Evolutionary conservation across 2,888 invertebrate genomes (phyloP).

Genomic region (Tanaodytes sp.): DNA sequence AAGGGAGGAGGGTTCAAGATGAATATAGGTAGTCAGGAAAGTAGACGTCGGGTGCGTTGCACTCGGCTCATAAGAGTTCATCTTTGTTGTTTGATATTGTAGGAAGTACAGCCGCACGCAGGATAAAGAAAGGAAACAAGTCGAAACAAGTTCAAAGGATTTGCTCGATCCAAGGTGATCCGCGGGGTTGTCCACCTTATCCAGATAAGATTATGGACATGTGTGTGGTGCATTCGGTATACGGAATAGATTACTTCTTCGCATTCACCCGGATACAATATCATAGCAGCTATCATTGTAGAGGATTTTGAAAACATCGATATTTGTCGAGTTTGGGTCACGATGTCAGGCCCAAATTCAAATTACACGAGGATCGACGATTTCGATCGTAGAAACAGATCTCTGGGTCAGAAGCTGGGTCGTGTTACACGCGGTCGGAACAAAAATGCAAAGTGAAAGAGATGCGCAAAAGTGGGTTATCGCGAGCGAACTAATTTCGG

Average conservation of each 20-base stretch:
- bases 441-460: conserved; percentile 31
- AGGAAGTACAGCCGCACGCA: conserved; percentile 42
- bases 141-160: conserved; percentile 30
- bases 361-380: no score
- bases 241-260: no score
- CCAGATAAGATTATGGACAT: background rate
- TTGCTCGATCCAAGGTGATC: background rate
- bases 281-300: no score
- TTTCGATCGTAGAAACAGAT: conserved; percentile 13
- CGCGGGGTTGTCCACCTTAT: no score
- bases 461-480: conserved; percentile 34
- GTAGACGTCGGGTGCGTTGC: conserved; percentile 51
- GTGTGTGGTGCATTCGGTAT: no score
- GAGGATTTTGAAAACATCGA: no score
- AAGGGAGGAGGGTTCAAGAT: conserved; percentile 45
- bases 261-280: no score
- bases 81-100: conserved; percentile 43
- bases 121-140: conserved; percentile 30
- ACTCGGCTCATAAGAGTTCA: conserved; percentile 43
- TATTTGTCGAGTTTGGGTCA: no score
- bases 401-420: background rate
- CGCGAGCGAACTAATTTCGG: conserved; percentile 34
- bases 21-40: conserved; percentile 47
- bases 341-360: no score
- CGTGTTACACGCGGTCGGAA: conserved; percentile 6